Percentiles rank a stretch among this genome's conserved stretches.
phyloP scores from a whole-genome alignment of 2,113 vertebrate species.

The Electrona antarctica region DNA sequence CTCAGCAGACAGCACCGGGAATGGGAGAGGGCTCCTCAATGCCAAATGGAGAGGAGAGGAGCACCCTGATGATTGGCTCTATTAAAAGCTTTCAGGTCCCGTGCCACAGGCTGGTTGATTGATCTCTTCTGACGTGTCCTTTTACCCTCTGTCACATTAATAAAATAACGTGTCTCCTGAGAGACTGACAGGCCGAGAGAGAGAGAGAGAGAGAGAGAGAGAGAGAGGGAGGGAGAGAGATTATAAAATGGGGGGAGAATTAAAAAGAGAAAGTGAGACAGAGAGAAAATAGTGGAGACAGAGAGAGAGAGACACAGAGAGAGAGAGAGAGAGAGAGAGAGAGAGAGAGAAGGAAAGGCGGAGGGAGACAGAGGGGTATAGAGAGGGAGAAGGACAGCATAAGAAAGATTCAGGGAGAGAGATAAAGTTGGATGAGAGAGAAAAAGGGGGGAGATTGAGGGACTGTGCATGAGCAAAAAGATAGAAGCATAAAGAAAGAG shows the following conservation, averaged over 20 bases:
- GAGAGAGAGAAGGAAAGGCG: background rate
- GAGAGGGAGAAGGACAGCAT: background rate
- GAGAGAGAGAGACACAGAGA: background rate
- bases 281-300: constrained; percentile 5
- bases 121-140: constrained; percentile 75
- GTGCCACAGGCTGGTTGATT: constrained; percentile 55
- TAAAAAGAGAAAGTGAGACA: constrained; percentile 7
- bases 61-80: constrained; percentile 62
- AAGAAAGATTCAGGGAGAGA: constrained; percentile 13
- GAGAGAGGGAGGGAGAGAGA: constrained; percentile 10
- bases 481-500: too few species aligned
- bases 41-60: constrained; percentile 47
- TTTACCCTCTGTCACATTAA: constrained; percentile 78
- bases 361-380: too few species aligned
- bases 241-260: constrained; percentile 3
- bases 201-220: constrained; percentile 13
- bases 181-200: constrained; percentile 66
- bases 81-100: constrained; percentile 68
- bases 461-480: too few species aligned
- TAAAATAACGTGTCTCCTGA: constrained; percentile 61
- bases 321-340: background rate
- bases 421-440: too few species aligned
- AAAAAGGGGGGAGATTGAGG: too few species aligned
- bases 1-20: constrained; percentile 29
- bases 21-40: constrained; percentile 35